These are phyloP conservation scores for Wiebesia pumilae DNA, from an alignment of 1,140 invertebrate genomes.

Conservation along the genomic window DNA sequence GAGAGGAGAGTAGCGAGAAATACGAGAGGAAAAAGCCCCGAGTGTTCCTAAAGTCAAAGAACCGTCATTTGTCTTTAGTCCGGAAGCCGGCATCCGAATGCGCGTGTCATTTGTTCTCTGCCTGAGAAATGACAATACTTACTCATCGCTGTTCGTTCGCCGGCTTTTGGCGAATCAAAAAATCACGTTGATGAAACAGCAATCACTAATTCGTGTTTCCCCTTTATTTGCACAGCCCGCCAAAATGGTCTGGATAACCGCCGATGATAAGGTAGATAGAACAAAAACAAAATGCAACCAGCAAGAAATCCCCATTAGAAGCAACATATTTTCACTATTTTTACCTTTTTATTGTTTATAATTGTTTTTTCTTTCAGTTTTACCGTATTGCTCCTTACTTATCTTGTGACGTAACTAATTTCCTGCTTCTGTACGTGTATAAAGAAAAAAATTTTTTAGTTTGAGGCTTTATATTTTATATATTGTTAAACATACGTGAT, in stretches of 20 bases:
- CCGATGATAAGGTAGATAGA: conserved; percentile 71
- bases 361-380: not conserved
- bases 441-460: not conserved
- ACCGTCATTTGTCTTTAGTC: not conserved
- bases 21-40: not conserved
- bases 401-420: conserved; percentile 41
- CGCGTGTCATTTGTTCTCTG: not conserved
- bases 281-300: conserved; percentile 3
- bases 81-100: conserved; percentile 36
- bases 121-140: not conserved
- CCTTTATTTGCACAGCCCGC: conserved; percentile 73
- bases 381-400: conserved; percentile 22
- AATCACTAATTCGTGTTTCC: conserved; percentile 68
- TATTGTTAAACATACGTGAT: conserved; percentile 1
- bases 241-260: conserved; percentile 75
- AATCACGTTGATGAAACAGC: conserved; percentile 49
- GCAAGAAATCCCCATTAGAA: conserved; percentile 4
- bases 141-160: not conserved
- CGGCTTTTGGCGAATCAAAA: not conserved
- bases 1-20: not conserved
- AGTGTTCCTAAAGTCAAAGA: not conserved
- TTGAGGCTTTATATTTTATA: not conserved
- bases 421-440: not conserved
- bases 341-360: conserved; percentile 26
- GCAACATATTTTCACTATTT: conserved; percentile 25